Base-by-base conservation (phyloP, 2,113 vertebrate species). In the Raja brachyura region DNA sequence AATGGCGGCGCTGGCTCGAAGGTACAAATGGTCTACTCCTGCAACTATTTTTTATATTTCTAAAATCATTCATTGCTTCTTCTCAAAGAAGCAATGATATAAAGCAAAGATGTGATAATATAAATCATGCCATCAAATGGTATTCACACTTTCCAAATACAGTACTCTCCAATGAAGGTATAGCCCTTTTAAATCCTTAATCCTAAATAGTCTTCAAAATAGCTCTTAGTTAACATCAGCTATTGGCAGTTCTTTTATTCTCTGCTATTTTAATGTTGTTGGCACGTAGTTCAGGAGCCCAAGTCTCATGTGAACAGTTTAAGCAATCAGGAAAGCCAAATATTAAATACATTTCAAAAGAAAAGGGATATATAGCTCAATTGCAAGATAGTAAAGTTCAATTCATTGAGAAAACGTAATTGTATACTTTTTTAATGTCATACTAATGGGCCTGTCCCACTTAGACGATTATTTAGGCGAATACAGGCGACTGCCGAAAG, bases 121-220 rank as follows among this genome's bases (percentile, higher is more conserved):
- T 61, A 86, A 86, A 86, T 63, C 63, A 14, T 61, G 28, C 13
- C 59, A 61, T 63, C 28, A 16, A 16, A 63, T 86, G 28, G n/a
- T 16, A 6, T 63, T 5, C 25, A n/a, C 13, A 59, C 83, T 63
- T 59, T 28, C 10, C 16, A 59, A 59, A 85, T 28, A 28, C 2
- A 86, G 31, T 28, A 63, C 56, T 63, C 63, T 61, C 63, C n/a
- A 25, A 31, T 86, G 83, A 63, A 61, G 28, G 31, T 14, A 61
- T 31, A 61, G 83, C 83, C 56, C 56, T 59, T 86, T 86, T 63
- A 86, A 86, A 61, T 31, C 28, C 63, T 86, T 86, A 86, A 61
- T 86, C 28, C 11, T 16, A 31, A 86, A 86, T 25, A 31, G 83
- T 10, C 5, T 63, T 59, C 59, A 86, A 86, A 28, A 63, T 11